Evolutionary conservation across 2,888 invertebrate species (phyloP), one percentile per base, ranked within the genome.

Genomic region (Apomyelois bistriatella): DNA sequence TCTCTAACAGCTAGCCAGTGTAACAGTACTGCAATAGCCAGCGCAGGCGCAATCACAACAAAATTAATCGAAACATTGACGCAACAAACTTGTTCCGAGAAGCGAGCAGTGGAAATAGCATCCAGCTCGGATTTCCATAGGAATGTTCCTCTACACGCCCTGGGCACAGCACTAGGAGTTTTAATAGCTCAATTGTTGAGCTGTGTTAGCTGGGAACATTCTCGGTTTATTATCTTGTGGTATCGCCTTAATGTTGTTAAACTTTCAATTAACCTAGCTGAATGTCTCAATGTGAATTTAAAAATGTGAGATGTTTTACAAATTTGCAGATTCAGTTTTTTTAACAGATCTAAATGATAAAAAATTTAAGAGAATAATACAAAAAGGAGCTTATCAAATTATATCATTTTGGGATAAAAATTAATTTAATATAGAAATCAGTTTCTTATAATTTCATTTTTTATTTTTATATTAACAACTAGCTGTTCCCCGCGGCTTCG

Each of bases 101-200:
- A 52, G 13, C n/a, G 32, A 30, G 37, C 12, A 42, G 41, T 52
- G 36, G 52, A 36, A 52, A 43, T 52, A 37, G 37, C 22, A n/a
- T 35, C 51, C 41, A 51, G 17, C 12, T 51, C 17, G 42, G 17
- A 51, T 42, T 51, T 51, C 51, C 51, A 51, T 42, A 41, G 41
- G 15, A 51, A 43, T 36, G 42, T 38, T 38, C 28, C 15, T 35
- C 10, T 17, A 41, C 41, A 35, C 16, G 42, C 51, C 41, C 36
- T 36, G 41, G 40, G 35, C 28, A 17, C n/a, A 16, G 12, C 32
- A 32, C 35, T 32, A 35, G 41, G 35, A 51, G 16, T 42, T 51
- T 17, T 51, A 35, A 51, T 51, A 51, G 51, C 42, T 51, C 41
- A 51, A 51, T 51, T 42, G 41, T 50, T 28, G 17, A 40, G 41